Conservation (phyloP, 2,888 invertebrate species). For the Zhuqinia jingwanae region DNA sequence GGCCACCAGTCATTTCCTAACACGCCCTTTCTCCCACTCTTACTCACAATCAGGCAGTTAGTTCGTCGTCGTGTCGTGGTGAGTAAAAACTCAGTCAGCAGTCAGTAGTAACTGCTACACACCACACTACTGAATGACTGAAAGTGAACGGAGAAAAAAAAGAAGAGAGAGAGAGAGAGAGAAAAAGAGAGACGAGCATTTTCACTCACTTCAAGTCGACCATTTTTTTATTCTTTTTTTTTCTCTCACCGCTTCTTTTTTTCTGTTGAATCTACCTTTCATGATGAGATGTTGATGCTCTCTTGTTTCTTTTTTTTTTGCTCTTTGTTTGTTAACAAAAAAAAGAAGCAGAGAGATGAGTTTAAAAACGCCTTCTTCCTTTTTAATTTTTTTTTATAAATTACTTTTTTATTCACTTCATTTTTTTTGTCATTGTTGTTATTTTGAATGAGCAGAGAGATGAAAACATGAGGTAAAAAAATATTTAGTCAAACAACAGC, state of each 20-base stretch:
- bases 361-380: too few relatives aligned
- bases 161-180: too few relatives aligned
- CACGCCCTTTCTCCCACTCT: conserved; percentile 78
- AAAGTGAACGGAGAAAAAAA: too few relatives aligned
- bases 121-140: not conserved
- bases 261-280: too few relatives aligned
- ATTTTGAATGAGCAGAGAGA: not conserved
- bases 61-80: too few relatives aligned
- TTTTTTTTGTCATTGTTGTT: not conserved
- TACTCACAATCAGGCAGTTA: too few relatives aligned
- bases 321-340: not conserved
- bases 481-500: not conserved
- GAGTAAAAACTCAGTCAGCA: too few relatives aligned
- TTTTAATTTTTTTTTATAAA: not conserved
- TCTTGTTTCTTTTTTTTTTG: not conserved
- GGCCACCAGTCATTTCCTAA: conserved; percentile 80
- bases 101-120: too few relatives aligned
- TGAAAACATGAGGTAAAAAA: not conserved
- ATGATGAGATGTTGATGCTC: too few relatives aligned
- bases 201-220: not conserved
- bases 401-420: not conserved
- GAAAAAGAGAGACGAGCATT: too few relatives aligned
- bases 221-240: not conserved
- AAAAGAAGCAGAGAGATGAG: too few relatives aligned
- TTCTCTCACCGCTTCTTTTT: not conserved